Evolutionary conservation across 1,140 invertebrate genomes (phyloP), one percentile per base, ranked within the genome.

Genomic region (Drosophila biarmipes): DNA sequence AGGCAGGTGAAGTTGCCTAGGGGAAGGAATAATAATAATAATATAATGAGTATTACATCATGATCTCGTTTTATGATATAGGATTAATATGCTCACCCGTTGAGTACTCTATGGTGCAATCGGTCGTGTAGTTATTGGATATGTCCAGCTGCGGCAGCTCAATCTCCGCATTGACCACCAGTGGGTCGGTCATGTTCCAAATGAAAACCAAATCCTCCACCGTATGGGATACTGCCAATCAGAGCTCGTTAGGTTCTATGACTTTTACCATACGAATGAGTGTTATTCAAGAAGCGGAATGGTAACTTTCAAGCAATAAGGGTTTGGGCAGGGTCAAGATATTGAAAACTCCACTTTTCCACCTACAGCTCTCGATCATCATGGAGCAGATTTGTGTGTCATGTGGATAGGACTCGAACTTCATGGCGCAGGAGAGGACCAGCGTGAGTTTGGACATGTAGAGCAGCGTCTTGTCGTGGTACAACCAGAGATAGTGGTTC

Each of bases 381-480:
- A 97, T 97, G 49, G 96, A 96, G 92, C 97, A 97, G 73, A 96
- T 96, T 93, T 97, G 97, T 19, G 96, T 97, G 86, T 97, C 97
- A 80, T 97, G 97, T 0, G 97, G 97, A 92, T 98, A 98, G 0
- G 97, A 96, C 87, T 98, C 96, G 82, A 98, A 98, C 92, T 98
- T 97, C 97, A 98, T 98, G 10, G 97, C 96, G 92, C 97, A 98
- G 0, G 97, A 98, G 8, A 98, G 92, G 1, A 97, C 96, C 58
- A 98, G 90, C 1, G 97, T 98, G 68, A 98, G 97, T 96, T 97
- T 98, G 21, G 96, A 97, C 96, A 98, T 98, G 91, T 98, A 98
- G 21, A 98, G 94, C 53, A 97, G 91, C 0, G 96, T 97, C 92
- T 97, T 97, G 85, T 98, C 97, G 90, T 97, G 96, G 90, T 97